Evolutionary conservation across 2,797 vertebrate genomes (phyloP), one percentile per base, ranked within the genome.

Genomic region (Poeciliopsis gracilis): DNA sequence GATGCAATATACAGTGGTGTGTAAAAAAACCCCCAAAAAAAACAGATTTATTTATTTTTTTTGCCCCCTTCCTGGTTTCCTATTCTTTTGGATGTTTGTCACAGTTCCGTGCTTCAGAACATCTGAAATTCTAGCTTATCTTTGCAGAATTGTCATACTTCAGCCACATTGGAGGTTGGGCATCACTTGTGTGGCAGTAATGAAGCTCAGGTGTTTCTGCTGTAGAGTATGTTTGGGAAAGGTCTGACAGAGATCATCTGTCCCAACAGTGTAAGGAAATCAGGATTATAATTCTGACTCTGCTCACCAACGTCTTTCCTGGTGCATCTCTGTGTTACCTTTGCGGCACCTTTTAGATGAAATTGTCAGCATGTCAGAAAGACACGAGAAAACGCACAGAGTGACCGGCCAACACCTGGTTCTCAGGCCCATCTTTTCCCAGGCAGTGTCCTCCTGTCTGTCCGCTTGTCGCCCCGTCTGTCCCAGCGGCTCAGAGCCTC

Each of bases 401-500:
- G 67, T 16, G 30, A 53, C 47, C 76, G 74, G 82, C 79, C 77
- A 79, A 88, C 89, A 90, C 84, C 86, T 85, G 67, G 79, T 49
- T 70, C 82, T 81, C 70, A 46, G 72, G 66, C 81, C 81, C 76
- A 80, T 83, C 80, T 90, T 78, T 88, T 93, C 92, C 88, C 78
- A 87, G 93, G 88, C 91, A 94, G 84, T 87, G 91, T 89, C 88
- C 79, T 73, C 67, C 85, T 67, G 79, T 84, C 87, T 87, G 90
- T 82, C 85, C 71, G 77, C 88, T 25, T 78, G 53, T 84, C 82
- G 79, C 51, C 83, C 84, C 16, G 88, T 86, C 89, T 78, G 87
- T 91, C 86, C 76, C 49, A 18, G 75, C 88, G 78, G 82, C 47
- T 81, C 82, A 75, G 91, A 85, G 88, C 92, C 91, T 94, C 94